Percentiles rank a stretch among this genome's conserved stretches.
Evolutionary conservation across 2,113 vertebrate genomes (phyloP).

Genomic region (Seriola rivoliana): DNA sequence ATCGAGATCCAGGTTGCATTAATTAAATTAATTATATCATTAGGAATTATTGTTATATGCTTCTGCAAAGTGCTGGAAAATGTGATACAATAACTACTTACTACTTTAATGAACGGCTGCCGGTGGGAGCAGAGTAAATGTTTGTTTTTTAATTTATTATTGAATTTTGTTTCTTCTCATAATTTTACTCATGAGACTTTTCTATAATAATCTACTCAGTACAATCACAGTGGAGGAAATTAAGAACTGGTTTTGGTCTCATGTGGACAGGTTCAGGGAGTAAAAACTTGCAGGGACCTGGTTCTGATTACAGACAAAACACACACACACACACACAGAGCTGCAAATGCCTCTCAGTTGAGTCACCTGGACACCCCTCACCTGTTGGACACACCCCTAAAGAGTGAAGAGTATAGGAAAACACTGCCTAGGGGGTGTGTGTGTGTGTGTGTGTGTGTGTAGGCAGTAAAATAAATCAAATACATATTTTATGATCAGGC

Average conservation of each 20-base stretch:
- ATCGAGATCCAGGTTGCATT: not conserved
- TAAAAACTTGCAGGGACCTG: constrained; percentile 3
- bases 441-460: not conserved
- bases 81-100: not conserved
- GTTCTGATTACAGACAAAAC: constrained; percentile 25
- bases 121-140: too few species aligned
- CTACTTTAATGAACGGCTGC: too few species aligned
- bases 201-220: not conserved
- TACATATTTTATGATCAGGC: not conserved
- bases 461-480: not conserved
- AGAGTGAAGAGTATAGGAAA: constrained; percentile 2
- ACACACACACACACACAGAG: not conserved
- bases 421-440: not conserved
- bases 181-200: too few species aligned
- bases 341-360: constrained; percentile 18
- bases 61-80: not conserved
- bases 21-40: not conserved
- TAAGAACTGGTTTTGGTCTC: not conserved
- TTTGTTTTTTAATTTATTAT: too few species aligned
- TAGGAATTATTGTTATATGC: not conserved
- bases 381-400: constrained; percentile 27
- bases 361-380: constrained; percentile 42
- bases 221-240: not conserved
- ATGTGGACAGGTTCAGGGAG: not conserved
- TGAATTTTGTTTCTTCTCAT: too few species aligned